phyloP scores from a whole-genome alignment of 1,140 invertebrate species.

The Drosophila pectinifera region DNA sequence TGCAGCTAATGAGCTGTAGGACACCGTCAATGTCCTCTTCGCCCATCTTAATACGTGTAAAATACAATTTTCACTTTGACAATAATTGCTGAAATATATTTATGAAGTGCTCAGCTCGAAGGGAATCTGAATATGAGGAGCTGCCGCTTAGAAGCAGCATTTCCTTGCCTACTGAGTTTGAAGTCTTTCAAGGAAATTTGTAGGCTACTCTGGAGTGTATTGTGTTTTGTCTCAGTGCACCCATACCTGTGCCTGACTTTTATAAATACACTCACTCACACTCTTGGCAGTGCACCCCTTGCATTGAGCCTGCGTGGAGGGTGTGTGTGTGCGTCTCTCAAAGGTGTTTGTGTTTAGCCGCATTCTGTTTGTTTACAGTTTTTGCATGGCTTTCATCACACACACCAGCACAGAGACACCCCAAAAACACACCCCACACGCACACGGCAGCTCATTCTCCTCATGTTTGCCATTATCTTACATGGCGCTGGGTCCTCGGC shows the following conservation, averaged over 20 bases:
- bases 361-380: slow-evolving; percentile 78
- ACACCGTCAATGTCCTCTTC: background rate
- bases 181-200: background rate
- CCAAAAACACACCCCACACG: slow-evolving; percentile 23
- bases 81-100: background rate
- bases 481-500: slow-evolving; percentile 44
- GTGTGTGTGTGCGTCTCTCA: slow-evolving; percentile 60
- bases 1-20: slow-evolving; percentile 4
- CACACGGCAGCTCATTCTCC: slow-evolving; percentile 45
- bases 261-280: slow-evolving; percentile 63
- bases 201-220: no score
- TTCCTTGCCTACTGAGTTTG: no score
- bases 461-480: slow-evolving; percentile 74
- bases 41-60: background rate
- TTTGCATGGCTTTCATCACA: slow-evolving; percentile 75
- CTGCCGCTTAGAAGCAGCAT: no score
- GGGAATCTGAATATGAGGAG: background rate
- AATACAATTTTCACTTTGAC: background rate
- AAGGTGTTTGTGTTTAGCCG: slow-evolving; percentile 81
- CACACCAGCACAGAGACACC: slow-evolving; percentile 3
- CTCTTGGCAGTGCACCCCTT: slow-evolving; percentile 13
- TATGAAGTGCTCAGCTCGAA: background rate
- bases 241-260: slow-evolving; percentile 57
- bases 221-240: slow-evolving; percentile 12
- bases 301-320: slow-evolving; percentile 16